Evolutionary conservation across 2,888 invertebrate species (phyloP).

Genomic region (Iphiclides podalirius): DNA sequence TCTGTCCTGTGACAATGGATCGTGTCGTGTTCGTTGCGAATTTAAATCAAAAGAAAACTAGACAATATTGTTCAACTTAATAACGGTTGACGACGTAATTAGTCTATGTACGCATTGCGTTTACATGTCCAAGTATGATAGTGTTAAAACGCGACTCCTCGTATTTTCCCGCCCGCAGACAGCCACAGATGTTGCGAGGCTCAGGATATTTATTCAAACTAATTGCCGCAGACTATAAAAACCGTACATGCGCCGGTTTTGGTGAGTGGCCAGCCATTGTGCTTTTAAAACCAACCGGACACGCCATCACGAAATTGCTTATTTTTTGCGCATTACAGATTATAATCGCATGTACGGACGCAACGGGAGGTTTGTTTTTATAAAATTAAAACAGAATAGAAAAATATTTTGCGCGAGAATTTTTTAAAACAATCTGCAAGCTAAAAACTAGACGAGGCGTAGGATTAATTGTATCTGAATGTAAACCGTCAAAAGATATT

Average conservation of each 20-base stretch:
- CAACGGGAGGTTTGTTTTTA: neutral
- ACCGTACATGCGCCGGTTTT: conserved; percentile 33
- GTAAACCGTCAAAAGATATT: too few relatives aligned
- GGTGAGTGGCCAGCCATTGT: conserved; percentile 33
- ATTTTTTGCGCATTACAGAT: conserved; percentile 5
- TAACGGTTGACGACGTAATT: too few relatives aligned
- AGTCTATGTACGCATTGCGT: too few relatives aligned
- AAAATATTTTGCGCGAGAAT: too few relatives aligned
- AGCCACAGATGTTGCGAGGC: conserved; percentile 31
- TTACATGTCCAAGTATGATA: too few relatives aligned
- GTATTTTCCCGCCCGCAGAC: conserved; percentile 11
- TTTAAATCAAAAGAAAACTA: too few relatives aligned
- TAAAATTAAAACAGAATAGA: neutral
- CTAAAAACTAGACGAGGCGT: too few relatives aligned
- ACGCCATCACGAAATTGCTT: conserved; percentile 13
- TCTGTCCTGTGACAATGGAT: too few relatives aligned
- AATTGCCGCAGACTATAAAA: conserved; percentile 36
- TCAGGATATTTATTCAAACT: conserved; percentile 37
- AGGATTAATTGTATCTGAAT: too few relatives aligned
- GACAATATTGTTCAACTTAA: too few relatives aligned
- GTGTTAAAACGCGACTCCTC: neutral
- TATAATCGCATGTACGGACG: conserved; percentile 6
- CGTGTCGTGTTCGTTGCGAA: too few relatives aligned
- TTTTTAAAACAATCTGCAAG: too few relatives aligned
- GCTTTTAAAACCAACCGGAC: conserved; percentile 9